These are phyloP conservation scores for Pristiophorus japonicus DNA, from an alignment of 2,113 vertebrate genomes.

Conservation along the genomic window DNA sequence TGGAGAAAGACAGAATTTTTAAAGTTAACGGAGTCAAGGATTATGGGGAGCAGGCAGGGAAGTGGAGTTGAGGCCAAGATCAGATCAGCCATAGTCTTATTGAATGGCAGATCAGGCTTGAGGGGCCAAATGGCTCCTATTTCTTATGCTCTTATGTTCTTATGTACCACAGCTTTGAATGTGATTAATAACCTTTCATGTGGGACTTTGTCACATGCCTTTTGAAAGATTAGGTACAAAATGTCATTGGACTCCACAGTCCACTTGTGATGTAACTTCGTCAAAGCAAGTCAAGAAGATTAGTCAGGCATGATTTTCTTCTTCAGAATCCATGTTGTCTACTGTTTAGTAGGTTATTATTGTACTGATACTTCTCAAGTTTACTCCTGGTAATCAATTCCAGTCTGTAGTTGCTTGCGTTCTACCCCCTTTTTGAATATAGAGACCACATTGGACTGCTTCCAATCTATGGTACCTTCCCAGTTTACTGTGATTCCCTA, in stretches of 20 bases:
- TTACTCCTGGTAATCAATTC: background rate
- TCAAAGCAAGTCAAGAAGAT: background rate
- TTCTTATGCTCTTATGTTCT: too few species aligned
- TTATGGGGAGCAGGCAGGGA: too few species aligned
- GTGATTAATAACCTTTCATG: background rate
- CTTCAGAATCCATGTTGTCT: background rate
- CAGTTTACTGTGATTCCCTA: background rate
- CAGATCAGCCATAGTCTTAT: too few species aligned
- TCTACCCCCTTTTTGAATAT: background rate
- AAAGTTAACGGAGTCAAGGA: too few species aligned
- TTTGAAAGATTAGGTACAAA: background rate
- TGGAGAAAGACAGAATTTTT: too few species aligned
- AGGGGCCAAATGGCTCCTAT: too few species aligned
- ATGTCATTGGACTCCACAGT: background rate
- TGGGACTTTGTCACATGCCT: background rate
- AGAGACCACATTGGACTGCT: background rate
- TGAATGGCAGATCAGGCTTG: too few species aligned
- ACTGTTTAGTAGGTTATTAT: background rate
- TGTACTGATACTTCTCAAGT: background rate
- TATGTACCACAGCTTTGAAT: background rate
- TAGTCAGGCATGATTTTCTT: background rate
- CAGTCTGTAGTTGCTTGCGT: background rate
- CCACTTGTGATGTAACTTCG: background rate
- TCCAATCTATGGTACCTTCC: background rate
- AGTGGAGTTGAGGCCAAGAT: too few species aligned